Evolutionary conservation across 2,113 vertebrate genomes (phyloP).

Genomic region (Corydoras sp.): DNA sequence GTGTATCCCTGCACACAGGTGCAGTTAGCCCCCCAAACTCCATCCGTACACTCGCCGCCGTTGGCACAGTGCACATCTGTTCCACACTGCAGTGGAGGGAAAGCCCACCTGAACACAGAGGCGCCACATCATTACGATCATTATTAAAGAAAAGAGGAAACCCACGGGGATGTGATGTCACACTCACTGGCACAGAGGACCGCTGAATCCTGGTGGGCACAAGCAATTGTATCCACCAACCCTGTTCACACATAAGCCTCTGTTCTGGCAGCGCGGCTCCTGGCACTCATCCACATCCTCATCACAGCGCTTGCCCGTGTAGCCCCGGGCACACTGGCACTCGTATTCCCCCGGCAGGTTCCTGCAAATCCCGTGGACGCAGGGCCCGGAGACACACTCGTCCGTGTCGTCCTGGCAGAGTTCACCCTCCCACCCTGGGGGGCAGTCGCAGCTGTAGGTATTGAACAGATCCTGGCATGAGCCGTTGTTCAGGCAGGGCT

Average conservation of each 20-base stretch:
- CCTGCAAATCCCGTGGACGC: conserved; percentile 70
- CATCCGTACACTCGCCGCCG: conserved; percentile 67
- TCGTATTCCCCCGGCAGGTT: conserved; percentile 71
- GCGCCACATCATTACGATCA: no score
- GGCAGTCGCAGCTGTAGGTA: conserved; percentile 74
- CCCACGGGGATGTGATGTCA: background rate
- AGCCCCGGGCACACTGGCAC: conserved; percentile 78
- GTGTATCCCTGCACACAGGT: conserved; percentile 76
- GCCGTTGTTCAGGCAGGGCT: conserved; percentile 76
- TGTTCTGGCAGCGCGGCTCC: conserved; percentile 71
- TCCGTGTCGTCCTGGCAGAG: conserved; percentile 70
- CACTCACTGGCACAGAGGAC: conserved; percentile 81
- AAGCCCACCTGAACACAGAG: conserved; percentile 66
- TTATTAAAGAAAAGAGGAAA: background rate
- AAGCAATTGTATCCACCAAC: conserved; percentile 67
- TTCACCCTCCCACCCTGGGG: conserved; percentile 72
- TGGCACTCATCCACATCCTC: conserved; percentile 76
- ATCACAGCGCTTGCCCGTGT: conserved; percentile 74
- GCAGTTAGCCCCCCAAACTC: conserved; percentile 77
- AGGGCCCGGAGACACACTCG: conserved; percentile 75
- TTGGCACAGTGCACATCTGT: conserved; percentile 72
- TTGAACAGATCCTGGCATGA: conserved; percentile 81
- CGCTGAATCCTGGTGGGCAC: conserved; percentile 65
- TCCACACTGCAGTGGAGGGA: conserved; percentile 70
- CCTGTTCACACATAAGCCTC: conserved; percentile 64